A percentile compares a stretch with the other conserved stretches of the same genome.
Evolutionary conservation across 1,140 invertebrate species (phyloP).

Genomic region (Sitophilus oryzae): DNA sequence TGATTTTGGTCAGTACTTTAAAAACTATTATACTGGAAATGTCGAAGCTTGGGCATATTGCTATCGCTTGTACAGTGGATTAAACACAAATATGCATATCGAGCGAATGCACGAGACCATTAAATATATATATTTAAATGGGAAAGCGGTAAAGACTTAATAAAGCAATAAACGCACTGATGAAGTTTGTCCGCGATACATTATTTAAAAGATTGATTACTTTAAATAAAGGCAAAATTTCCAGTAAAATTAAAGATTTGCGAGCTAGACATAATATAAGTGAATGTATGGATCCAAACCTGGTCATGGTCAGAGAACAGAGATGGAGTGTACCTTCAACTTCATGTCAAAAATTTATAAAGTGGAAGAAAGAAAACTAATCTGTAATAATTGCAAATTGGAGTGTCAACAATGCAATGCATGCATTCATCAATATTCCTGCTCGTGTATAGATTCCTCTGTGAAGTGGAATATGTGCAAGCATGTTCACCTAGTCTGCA

Average conservation of each 20-base stretch:
- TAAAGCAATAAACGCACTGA: slow-evolving; percentile 12
- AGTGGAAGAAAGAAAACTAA: background rate
- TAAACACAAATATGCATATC: slow-evolving; percentile 21
- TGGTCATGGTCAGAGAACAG: background rate
- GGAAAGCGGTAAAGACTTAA: slow-evolving; percentile 15
- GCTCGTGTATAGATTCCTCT: slow-evolving; percentile 4
- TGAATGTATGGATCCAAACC: background rate
- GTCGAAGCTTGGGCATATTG: slow-evolving; percentile 16
- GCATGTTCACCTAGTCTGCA: background rate
- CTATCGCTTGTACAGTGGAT: slow-evolving; percentile 1
- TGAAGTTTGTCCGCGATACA: slow-evolving; percentile 20
- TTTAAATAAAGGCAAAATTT: slow-evolving; percentile 1
- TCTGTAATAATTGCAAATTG: background rate
- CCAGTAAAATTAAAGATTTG: background rate
- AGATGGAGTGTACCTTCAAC: background rate
- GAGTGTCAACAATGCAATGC: background rate
- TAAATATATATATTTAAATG: slow-evolving; percentile 20
- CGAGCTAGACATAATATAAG: background rate
- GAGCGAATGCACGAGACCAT: slow-evolving; percentile 22
- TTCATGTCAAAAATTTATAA: background rate
- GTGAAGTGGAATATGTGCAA: background rate
- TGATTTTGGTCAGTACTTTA: slow-evolving; percentile 21
- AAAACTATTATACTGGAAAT: slow-evolving; percentile 14
- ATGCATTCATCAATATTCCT: slow-evolving; percentile 7
- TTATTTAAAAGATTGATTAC: slow-evolving; percentile 10